Conservation (phyloP, 1,140 invertebrate genomes). For the Metaphire vulgaris region DNA sequence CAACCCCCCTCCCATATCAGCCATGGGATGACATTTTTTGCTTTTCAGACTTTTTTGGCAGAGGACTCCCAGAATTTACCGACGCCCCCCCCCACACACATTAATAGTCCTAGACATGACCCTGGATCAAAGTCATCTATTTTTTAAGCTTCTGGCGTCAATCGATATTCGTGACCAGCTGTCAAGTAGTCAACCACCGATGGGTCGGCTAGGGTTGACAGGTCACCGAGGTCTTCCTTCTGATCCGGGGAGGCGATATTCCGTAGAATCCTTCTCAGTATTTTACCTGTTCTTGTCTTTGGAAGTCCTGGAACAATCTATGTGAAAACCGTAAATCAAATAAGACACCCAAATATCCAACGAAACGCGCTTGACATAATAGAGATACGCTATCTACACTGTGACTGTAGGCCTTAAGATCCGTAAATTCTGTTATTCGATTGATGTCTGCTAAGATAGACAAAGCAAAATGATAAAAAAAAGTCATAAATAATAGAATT, state of each 20-base stretch:
- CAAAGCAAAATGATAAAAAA: too few species aligned
- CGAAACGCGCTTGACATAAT: constrained; percentile 15
- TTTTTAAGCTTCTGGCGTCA: too few species aligned
- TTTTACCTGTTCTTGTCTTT: constrained; percentile 54
- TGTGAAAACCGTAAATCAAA: constrained; percentile 9
- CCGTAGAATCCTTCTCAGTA: constrained; percentile 52
- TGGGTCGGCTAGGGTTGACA: constrained; percentile 83
- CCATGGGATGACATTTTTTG: too few species aligned
- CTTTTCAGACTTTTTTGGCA: too few species aligned
- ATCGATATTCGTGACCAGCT: neutral
- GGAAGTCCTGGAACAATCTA: constrained; percentile 48
- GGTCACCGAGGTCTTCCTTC: constrained; percentile 74
- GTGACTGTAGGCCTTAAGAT: constrained; percentile 2
- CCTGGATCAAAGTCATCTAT: too few species aligned
- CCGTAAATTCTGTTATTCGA: too few species aligned
- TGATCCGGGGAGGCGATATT: constrained; percentile 44
- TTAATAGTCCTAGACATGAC: too few species aligned
- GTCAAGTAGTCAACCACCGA: constrained; percentile 59
- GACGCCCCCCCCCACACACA: too few species aligned
- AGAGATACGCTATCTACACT: constrained; percentile 6
- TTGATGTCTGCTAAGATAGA: too few species aligned
- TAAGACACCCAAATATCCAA: neutral
- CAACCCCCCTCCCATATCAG: too few species aligned
- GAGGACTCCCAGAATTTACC: too few species aligned
- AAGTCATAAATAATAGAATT: too few species aligned